Conservation (phyloP, 2,888 invertebrate species). For the Campaea margaritaria region DNA sequence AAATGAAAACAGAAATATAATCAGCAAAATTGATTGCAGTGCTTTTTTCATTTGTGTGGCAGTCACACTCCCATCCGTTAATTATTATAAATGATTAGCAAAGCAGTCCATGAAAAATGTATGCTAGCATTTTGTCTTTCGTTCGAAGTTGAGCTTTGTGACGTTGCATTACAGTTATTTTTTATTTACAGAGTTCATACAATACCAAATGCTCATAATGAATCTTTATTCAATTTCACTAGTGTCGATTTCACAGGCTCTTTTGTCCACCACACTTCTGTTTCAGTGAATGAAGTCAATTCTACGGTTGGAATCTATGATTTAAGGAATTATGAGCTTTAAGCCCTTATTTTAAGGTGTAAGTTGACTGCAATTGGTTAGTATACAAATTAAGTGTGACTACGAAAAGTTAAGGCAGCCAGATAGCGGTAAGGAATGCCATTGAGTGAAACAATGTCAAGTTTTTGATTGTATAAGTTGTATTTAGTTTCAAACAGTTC, state of each 20-base stretch:
- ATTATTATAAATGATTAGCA: too few species aligned
- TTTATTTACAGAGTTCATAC: conserved; percentile 4
- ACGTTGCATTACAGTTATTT: neutral
- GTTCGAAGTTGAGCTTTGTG: conserved; percentile 6
- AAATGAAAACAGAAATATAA: too few species aligned
- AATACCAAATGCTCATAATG: conserved; percentile 54
- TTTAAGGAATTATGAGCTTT: conserved; percentile 43
- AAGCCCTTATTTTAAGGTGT: conserved; percentile 33
- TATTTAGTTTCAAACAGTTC: conserved; percentile 35
- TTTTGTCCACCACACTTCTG: conserved; percentile 66
- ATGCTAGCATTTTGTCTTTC: conserved; percentile 1
- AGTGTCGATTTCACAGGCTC: conserved; percentile 67
- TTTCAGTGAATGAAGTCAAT: conserved; percentile 60
- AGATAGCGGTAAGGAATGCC: conserved; percentile 57
- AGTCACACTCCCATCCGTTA: too few species aligned
- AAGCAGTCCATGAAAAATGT: too few species aligned
- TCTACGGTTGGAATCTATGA: conserved; percentile 38
- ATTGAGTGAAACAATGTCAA: conserved; percentile 51
- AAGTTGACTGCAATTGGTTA: conserved; percentile 34
- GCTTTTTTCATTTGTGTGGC: too few species aligned
- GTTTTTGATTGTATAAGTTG: conserved; percentile 51
- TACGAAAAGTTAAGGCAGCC: conserved; percentile 56
- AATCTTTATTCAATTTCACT: conserved; percentile 66
- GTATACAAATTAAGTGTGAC: conserved; percentile 47
- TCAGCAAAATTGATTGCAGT: too few species aligned